Base-by-base conservation (phyloP, 2,888 invertebrate species). In the Hirtodrosophila trivittata region DNA sequence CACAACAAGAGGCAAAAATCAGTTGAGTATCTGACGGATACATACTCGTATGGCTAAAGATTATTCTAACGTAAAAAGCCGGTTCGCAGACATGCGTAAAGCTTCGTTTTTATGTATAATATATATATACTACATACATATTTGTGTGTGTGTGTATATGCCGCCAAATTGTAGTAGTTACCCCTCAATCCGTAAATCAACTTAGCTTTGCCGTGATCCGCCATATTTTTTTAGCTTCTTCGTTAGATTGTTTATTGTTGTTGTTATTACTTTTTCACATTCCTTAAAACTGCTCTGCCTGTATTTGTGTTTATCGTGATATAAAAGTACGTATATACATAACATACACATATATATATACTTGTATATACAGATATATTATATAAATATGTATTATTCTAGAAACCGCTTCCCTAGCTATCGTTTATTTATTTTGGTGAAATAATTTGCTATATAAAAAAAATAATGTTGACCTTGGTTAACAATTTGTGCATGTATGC, bases 51-150 rank as follows among this genome's bases (percentile, higher is more conserved):
- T 13, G 10, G 33, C 38, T 18, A 16, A 60, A 59, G 58, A 58
- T 56, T 51, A 55, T 81, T 84, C 85, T 77, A 76, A 84, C 57
- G 58, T 33, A 65, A 86, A 84, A 86, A 83, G 84, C 76, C 76
- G 86, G 86, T 80, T 86, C 63, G 67, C 76, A 87, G 70, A 71
- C 74, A 84, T 83, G 80, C 86, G 87, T 87, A 75, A 80, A 60
- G 60, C 59, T 57, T 28, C 38, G 41, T 37, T 49, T 45, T 12
- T 46, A 38, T 16, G 37, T 13, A n/a, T 42, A 3, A 21, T 21
- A 21, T 21, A 21, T 21, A 21, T 5, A 21, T 3, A 21, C 7
- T 45, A 8, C 6, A 1, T 45, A 9, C 12, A 7, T 18, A 28
- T 41, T 21, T 54, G 37, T 62, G 14, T 35, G 12, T 43, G 8